phyloP scores from a whole-genome alignment of 2,113 vertebrate genomes.

The Calyptommatus sinebrachiatus region DNA sequence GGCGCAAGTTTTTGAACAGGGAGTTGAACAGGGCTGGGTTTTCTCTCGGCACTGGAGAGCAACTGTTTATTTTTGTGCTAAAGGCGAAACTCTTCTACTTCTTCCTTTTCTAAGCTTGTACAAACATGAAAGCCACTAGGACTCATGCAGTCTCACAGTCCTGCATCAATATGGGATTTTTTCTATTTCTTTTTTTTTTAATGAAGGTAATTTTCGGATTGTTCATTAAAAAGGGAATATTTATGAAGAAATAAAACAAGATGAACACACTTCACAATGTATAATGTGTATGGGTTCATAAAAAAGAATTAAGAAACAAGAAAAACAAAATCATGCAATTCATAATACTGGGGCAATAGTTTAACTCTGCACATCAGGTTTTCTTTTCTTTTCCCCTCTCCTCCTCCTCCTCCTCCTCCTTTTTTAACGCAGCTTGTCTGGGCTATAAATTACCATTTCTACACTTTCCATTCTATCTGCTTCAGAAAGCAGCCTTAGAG shows the following conservation, averaged over 20 bases:
- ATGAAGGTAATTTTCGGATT: conserved; percentile 76
- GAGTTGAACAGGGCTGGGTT: conserved; percentile 82
- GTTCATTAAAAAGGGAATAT: conserved; percentile 61
- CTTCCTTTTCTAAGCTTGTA: conserved; percentile 77
- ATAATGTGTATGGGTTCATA: conserved; percentile 71
- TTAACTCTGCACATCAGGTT: conserved; percentile 82
- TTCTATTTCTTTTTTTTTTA: conserved; percentile 56
- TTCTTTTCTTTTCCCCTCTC: neutral
- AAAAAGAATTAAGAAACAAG: conserved; percentile 66
- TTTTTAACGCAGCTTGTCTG: conserved; percentile 77
- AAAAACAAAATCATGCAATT: conserved; percentile 70
- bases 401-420: too few relatives aligned
- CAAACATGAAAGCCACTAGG: conserved; percentile 84
- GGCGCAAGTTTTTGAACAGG: conserved; percentile 83
- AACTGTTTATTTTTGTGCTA: conserved; percentile 88
- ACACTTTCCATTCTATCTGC: conserved; percentile 85
- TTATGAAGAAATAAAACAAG: neutral
- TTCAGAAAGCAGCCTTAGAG: conserved; percentile 81
- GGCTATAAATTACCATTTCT: conserved; percentile 94
- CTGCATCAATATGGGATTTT: conserved; percentile 79
- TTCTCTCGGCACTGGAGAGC: conserved; percentile 81
- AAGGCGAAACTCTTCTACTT: conserved; percentile 80
- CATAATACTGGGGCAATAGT: conserved; percentile 81
- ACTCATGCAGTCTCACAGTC: conserved; percentile 84
- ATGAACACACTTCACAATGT: conserved; percentile 64